These are phyloP conservation scores for Poecilia velifera DNA, from an alignment of 2,797 vertebrate species.

Conservation along the genomic window DNA sequence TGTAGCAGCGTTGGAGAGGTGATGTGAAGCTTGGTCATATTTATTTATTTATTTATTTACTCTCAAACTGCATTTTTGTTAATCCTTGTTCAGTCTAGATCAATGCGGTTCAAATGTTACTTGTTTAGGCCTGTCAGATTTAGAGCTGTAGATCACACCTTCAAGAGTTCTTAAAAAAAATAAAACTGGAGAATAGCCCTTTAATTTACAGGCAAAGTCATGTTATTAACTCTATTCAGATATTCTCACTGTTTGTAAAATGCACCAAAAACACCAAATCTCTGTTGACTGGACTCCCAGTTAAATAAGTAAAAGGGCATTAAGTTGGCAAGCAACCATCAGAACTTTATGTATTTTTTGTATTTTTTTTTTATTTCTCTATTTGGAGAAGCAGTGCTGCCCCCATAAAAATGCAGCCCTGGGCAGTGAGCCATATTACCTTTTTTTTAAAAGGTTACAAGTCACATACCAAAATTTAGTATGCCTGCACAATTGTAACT, in stretches of 20 bases:
- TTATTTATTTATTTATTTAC: no score
- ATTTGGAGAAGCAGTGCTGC: not conserved
- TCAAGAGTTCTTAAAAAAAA: not conserved
- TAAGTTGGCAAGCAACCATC: not conserved
- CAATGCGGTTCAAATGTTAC: not conserved
- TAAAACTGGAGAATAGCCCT: not conserved
- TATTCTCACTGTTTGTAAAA: not conserved
- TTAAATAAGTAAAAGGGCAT: not conserved
- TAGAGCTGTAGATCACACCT: not conserved
- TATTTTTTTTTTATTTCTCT: not conserved
- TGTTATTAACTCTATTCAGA: not conserved
- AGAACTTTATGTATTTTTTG: not conserved
- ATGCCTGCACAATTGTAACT: not conserved
- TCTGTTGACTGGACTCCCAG: not conserved
- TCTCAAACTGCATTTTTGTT: not conserved
- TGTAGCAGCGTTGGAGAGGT: not conserved
- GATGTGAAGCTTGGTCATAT: not conserved
- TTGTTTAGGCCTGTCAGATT: not conserved
- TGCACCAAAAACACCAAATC: not conserved
- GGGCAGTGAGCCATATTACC: not conserved
- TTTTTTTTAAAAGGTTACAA: not conserved
- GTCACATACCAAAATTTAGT: not conserved
- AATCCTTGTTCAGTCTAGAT: not conserved
- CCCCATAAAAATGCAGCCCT: not conserved
- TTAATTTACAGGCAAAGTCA: not conserved